Evolutionary conservation across 2,797 vertebrate genomes (phyloP).

Genomic region (Kryptolebias ocellatus): DNA sequence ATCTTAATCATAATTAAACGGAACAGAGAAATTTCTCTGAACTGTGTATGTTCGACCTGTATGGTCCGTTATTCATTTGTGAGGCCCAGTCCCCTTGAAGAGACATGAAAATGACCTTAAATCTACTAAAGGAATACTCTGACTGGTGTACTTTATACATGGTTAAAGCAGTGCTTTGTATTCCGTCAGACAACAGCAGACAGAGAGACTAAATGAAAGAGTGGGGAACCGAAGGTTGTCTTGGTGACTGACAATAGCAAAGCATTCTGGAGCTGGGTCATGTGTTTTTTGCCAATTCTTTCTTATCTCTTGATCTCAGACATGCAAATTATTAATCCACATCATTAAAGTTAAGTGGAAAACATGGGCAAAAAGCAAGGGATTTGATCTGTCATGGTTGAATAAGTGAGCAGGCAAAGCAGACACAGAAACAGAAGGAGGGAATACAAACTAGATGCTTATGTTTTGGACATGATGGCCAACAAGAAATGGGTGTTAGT

Average conservation of each 20-base stretch:
- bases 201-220: neutral
- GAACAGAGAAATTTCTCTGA: neutral
- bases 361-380: slow-evolving; percentile 56
- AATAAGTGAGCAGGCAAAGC: slow-evolving; percentile 42
- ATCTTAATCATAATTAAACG: slow-evolving; percentile 16
- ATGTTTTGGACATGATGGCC: slow-evolving; percentile 63
- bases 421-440: slow-evolving; percentile 34
- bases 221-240: slow-evolving; percentile 4
- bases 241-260: slow-evolving; percentile 29
- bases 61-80: neutral
- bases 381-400: slow-evolving; percentile 61
- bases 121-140: slow-evolving; percentile 20
- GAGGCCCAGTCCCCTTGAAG: slow-evolving; percentile 3
- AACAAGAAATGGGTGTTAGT: slow-evolving; percentile 63
- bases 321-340: slow-evolving; percentile 68
- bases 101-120: slow-evolving; percentile 9
- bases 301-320: slow-evolving; percentile 63
- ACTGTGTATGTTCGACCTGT: neutral
- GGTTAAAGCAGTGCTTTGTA: slow-evolving; percentile 19
- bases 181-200: slow-evolving; percentile 20
- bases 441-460: slow-evolving; percentile 69
- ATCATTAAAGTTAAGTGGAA: slow-evolving; percentile 66
- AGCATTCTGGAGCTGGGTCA: slow-evolving; percentile 36
- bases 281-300: slow-evolving; percentile 21
- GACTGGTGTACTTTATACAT: slow-evolving; percentile 17